A percentile compares a stretch with the other conserved stretches of the same genome.
Evolutionary conservation across 2,113 vertebrate genomes (phyloP).

Genomic region (Urocolius indicus): DNA sequence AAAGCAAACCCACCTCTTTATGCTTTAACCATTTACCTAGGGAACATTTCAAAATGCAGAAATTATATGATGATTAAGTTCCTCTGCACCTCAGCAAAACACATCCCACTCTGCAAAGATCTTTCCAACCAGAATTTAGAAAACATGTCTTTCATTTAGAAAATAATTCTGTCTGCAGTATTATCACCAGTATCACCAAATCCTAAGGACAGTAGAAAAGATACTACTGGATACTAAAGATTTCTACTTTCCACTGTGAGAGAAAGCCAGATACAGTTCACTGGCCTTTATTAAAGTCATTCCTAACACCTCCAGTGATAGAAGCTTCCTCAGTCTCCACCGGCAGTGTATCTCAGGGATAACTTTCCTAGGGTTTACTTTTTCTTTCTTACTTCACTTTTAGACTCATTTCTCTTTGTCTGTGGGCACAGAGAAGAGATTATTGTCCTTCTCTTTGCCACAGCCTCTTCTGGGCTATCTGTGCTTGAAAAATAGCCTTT

Average conservation of each 20-base stretch:
- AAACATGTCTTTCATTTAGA: background rate
- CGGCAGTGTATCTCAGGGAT: background rate
- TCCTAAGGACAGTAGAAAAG: background rate
- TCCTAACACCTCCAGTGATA: background rate
- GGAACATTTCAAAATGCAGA: constrained; percentile 28
- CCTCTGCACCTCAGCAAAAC: background rate
- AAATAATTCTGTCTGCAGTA: background rate
- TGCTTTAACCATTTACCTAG: background rate
- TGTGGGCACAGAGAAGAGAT: background rate
- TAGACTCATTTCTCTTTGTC: background rate
- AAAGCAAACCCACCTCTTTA: constrained; percentile 49
- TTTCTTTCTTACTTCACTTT: background rate
- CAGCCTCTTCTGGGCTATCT: background rate
- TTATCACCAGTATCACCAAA: background rate
- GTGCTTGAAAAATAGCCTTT: background rate
- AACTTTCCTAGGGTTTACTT: background rate
- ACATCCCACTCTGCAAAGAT: background rate
- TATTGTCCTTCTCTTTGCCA: background rate
- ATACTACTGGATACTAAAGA: background rate
- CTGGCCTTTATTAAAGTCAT: background rate
- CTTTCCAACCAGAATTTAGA: background rate
- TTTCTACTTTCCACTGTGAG: background rate
- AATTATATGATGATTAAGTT: constrained; percentile 18
- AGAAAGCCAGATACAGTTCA: background rate
- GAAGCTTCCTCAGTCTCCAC: background rate